Conservation (phyloP, 2,113 vertebrate species). For the Oreocharis arfaki region DNA sequence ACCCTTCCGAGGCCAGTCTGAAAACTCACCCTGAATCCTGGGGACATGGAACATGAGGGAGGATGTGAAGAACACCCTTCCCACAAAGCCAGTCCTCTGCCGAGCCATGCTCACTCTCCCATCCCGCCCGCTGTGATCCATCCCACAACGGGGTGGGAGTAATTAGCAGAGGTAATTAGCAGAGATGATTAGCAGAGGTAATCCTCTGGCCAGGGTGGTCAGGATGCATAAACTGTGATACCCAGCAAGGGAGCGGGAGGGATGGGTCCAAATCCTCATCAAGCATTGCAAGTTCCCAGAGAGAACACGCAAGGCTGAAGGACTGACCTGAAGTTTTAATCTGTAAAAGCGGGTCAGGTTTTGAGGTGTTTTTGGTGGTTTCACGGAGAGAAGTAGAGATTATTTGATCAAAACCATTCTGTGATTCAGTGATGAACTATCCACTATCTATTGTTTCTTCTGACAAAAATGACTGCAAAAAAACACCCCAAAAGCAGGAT, state of each 20-base stretch:
- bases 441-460: too few species aligned
- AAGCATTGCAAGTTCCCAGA: neutral
- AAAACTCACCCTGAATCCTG: neutral
- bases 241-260: neutral
- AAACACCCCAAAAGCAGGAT: fast-evolving
- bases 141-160: fast-evolving
- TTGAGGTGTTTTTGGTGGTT: neutral
- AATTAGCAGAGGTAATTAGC: neutral
- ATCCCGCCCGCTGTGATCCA: neutral
- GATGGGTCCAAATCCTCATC: neutral
- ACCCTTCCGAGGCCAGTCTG: neutral
- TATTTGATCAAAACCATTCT: neutral
- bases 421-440: neutral
- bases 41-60: neutral
- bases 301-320: fast-evolving
- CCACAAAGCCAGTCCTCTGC: neutral
- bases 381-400: neutral
- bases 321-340: neutral
- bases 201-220: neutral
- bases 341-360: neutral
- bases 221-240: neutral
- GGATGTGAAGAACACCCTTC: neutral
- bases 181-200: neutral
- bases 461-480: neutral
- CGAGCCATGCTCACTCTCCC: neutral